Evolutionary conservation across 2,888 invertebrate genomes (phyloP).

Genomic region (Furcula furcula): DNA sequence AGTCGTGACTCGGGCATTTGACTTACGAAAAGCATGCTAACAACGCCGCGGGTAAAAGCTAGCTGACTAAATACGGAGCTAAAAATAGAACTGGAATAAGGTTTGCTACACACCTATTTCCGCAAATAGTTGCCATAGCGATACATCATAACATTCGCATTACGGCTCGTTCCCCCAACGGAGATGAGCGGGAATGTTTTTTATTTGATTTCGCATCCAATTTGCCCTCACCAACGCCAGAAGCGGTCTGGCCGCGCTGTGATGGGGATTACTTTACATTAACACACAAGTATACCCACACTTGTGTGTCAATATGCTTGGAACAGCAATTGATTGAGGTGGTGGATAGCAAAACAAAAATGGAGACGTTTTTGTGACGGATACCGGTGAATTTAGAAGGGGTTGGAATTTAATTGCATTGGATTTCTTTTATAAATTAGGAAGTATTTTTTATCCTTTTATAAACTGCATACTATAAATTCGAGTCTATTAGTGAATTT

Average conservation of each 20-base stretch:
- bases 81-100: not conserved
- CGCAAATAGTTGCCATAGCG: conserved; percentile 15
- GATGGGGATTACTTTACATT: conserved; percentile 26
- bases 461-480: no score
- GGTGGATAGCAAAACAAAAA: conserved; percentile 3
- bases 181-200: conserved; percentile 60
- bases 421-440: no score
- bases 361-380: not conserved
- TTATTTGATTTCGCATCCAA: conserved; percentile 77
- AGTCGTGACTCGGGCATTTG: no score
- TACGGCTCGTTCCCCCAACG: conserved; percentile 33
- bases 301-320: conserved; percentile 8
- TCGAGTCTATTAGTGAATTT: no score
- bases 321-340: conserved; percentile 9
- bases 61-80: no score
- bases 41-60: no score
- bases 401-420: no score
- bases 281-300: conserved; percentile 9
- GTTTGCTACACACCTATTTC: conserved; percentile 1
- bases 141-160: conserved; percentile 33
- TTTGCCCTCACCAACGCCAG: conserved; percentile 59
- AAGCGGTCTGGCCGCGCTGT: conserved; percentile 52
- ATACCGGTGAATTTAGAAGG: no score
- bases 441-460: no score
- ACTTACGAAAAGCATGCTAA: no score